Conservation (phyloP, 1,140 invertebrate species). For the Saxidomus purpurata region DNA sequence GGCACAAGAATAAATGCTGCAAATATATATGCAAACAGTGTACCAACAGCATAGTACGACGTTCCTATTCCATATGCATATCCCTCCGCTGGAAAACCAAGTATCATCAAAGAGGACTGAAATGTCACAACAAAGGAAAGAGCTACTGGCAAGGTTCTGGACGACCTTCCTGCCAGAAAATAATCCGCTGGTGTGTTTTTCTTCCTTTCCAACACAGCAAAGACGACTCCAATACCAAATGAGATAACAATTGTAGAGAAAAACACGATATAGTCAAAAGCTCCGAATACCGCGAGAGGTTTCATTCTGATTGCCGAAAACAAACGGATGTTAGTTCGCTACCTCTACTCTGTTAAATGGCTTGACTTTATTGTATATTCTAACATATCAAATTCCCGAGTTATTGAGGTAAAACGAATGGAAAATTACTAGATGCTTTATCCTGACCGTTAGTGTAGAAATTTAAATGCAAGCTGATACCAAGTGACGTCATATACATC, state of each 20-base stretch:
- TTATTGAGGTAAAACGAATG: too few relatives aligned
- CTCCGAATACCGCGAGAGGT: background rate
- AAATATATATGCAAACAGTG: conserved; percentile 73
- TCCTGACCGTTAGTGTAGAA: too few relatives aligned
- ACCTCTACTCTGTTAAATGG: too few relatives aligned
- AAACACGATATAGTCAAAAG: conserved; percentile 81
- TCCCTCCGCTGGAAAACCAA: conserved; percentile 95
- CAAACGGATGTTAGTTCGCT: too few relatives aligned
- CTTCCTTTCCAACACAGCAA: conserved; percentile 84
- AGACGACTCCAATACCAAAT: conserved; percentile 78
- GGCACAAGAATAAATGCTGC: conserved; percentile 79
- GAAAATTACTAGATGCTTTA: too few relatives aligned
- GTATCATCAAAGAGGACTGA: too few relatives aligned
- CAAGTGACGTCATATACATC: too few relatives aligned
- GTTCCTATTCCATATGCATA: conserved; percentile 87
- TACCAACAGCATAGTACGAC: conserved; percentile 73
- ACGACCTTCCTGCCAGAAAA: conserved; percentile 92
- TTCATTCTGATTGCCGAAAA: too few relatives aligned
- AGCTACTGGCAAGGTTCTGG: conserved; percentile 85
- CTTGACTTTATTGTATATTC: too few relatives aligned
- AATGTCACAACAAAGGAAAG: conserved; percentile 89
- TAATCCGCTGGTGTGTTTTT: too few relatives aligned
- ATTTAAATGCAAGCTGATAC: too few relatives aligned
- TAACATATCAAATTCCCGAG: too few relatives aligned
- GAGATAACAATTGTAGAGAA: conserved; percentile 75